These are phyloP conservation scores for Microplitis mediator DNA, from an alignment of 1,140 invertebrate genomes.

Conservation along the genomic window DNA sequence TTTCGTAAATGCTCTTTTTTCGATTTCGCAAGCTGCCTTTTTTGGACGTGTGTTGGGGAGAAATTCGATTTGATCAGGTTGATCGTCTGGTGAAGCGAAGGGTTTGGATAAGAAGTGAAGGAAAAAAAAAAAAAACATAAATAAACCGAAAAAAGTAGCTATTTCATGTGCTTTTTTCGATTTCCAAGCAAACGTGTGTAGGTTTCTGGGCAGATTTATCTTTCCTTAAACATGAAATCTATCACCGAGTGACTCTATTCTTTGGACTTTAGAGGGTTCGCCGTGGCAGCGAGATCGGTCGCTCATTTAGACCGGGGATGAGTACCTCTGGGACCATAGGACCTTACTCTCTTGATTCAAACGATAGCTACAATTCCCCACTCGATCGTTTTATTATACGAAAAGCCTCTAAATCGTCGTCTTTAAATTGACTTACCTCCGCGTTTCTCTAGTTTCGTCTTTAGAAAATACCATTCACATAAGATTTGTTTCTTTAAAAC, in stretches of 20 bases:
- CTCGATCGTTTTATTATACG: conserved; percentile 51
- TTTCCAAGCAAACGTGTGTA: conserved; percentile 17
- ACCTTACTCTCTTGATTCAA: conserved; percentile 36
- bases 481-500: conserved; percentile 5
- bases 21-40: not conserved
- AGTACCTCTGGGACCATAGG: conserved; percentile 34
- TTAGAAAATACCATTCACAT: conserved; percentile 6
- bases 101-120: not conserved
- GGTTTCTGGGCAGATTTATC: conserved; percentile 42
- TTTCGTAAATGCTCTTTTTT: conserved; percentile 8
- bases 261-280: conserved; percentile 17
- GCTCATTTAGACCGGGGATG: conserved; percentile 32
- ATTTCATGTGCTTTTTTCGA: conserved; percentile 29
- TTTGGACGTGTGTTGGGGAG: no score
- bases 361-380: conserved; percentile 33
- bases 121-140: conserved; percentile 12
- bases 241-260: conserved; percentile 39
- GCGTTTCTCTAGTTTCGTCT: not conserved
- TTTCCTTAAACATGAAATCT: conserved; percentile 42
- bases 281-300: conserved; percentile 23
- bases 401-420: conserved; percentile 41
- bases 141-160: conserved; percentile 22
- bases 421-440: conserved; percentile 41
- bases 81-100: not conserved
- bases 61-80: conserved; percentile 23